phyloP scores from a whole-genome alignment of 2,888 invertebrate genomes.

The Stenolophus ochropezus region DNA sequence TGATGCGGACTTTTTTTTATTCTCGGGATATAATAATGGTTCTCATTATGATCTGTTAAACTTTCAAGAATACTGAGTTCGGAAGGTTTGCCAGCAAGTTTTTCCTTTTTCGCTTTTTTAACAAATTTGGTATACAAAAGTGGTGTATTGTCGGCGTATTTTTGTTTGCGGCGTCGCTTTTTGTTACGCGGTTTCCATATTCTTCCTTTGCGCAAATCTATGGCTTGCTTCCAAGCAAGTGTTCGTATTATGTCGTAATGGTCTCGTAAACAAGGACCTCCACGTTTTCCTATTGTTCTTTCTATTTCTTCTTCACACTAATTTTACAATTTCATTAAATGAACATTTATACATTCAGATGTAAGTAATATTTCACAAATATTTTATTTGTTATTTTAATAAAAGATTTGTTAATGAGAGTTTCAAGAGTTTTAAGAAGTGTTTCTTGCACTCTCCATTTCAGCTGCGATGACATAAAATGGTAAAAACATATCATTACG shows the following conservation, averaged over 20 bases:
- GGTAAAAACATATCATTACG: no score
- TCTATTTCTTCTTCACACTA: slow-evolving; percentile 71
- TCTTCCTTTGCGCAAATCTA: slow-evolving; percentile 33
- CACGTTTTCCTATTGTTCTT: slow-evolving; percentile 70
- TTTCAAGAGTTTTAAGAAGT: no score
- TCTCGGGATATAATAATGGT: slow-evolving; percentile 67
- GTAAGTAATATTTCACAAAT: no score
- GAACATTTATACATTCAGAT: background rate
- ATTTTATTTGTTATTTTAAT: no score
- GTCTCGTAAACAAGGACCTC: slow-evolving; percentile 70
- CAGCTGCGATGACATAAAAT: no score
- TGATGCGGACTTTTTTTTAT: slow-evolving; percentile 67
- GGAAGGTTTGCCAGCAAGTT: background rate
- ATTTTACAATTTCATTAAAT: slow-evolving; percentile 66
- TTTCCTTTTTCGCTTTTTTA: slow-evolving; percentile 22
- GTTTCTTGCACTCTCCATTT: no score
- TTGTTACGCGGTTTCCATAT: slow-evolving; percentile 60
- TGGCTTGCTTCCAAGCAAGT: slow-evolving; percentile 70
- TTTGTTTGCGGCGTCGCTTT: slow-evolving; percentile 65
- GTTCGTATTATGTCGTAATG: slow-evolving; percentile 71
- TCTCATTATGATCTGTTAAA: slow-evolving; percentile 67
- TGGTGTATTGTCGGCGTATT: slow-evolving; percentile 44
- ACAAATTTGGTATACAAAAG: slow-evolving; percentile 25
- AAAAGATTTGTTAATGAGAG: no score
- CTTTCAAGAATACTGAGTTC: slow-evolving; percentile 67